phyloP scores from a whole-genome alignment of 2,888 invertebrate species.

The Hecatera dysodea region DNA sequence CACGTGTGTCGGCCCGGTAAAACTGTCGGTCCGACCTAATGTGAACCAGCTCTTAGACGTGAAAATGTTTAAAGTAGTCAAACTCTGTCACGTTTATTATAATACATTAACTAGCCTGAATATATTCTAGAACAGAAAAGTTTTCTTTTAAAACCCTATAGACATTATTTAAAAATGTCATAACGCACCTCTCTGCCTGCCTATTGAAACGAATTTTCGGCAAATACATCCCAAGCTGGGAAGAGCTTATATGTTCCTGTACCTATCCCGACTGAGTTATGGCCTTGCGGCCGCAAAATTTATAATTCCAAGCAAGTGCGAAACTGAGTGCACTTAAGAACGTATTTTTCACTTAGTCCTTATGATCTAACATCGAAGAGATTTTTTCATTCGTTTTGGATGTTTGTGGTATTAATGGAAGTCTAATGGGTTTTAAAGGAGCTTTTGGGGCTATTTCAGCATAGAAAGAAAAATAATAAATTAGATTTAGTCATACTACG shows the following conservation, averaged over 20 bases:
- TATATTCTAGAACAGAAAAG: no score
- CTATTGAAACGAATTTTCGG: conserved; percentile 5
- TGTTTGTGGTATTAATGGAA: conserved; percentile 3
- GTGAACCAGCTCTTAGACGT: no score
- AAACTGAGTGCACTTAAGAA: conserved; percentile 47
- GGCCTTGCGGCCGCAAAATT: conserved; percentile 25
- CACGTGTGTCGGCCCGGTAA: no score
- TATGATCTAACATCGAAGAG: conserved; percentile 15
- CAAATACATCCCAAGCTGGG: conserved; percentile 31
- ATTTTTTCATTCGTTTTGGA: not conserved
- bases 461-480: no score
- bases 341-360: conserved; percentile 28
- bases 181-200: not conserved
- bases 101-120: no score
- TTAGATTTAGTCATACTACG: no score
- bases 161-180: not conserved
- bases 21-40: no score
- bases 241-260: conserved; percentile 28
- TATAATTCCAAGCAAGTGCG: conserved; percentile 36
- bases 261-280: conserved; percentile 51
- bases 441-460: not conserved
- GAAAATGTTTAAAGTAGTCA: no score
- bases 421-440: not conserved
- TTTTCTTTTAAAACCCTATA: no score
- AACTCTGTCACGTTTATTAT: no score